phyloP scores from a whole-genome alignment of 2,797 vertebrate genomes.

The Characodon lateralis region DNA sequence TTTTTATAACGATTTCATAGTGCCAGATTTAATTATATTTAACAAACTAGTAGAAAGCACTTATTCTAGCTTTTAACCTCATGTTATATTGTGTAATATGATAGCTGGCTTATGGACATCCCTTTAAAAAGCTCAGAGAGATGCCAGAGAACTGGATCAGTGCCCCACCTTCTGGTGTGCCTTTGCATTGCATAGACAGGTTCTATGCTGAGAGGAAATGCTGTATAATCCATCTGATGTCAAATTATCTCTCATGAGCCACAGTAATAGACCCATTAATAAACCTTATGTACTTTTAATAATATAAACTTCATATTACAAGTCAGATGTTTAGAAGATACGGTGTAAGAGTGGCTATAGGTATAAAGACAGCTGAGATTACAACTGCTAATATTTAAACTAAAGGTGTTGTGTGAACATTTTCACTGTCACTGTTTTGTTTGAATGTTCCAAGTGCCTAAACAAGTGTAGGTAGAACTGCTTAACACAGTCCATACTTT shows the following conservation, averaged over 20 bases:
- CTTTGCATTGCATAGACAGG: slow-evolving; percentile 70
- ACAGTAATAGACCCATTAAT: slow-evolving; percentile 9
- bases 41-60: slow-evolving; percentile 59
- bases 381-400: slow-evolving; percentile 40
- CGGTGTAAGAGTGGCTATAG: slow-evolving; percentile 19
- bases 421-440: slow-evolving; percentile 69
- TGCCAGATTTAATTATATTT: slow-evolving; percentile 67
- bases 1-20: slow-evolving; percentile 54
- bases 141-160: slow-evolving; percentile 58
- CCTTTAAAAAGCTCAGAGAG: slow-evolving; percentile 45
- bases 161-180: slow-evolving; percentile 79
- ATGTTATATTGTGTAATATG: slow-evolving; percentile 22
- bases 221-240: slow-evolving; percentile 29
- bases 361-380: slow-evolving; percentile 28
- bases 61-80: slow-evolving; percentile 60
- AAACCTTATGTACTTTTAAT: slow-evolving; percentile 28
- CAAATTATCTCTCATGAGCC: not conserved
- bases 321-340: not conserved
- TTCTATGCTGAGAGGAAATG: slow-evolving; percentile 39
- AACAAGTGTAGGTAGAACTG: slow-evolving; percentile 29
- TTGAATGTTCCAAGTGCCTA: slow-evolving; percentile 84
- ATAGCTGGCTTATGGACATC: slow-evolving; percentile 30
- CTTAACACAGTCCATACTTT: slow-evolving; percentile 1
- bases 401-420: slow-evolving; percentile 48
- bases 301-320: slow-evolving; percentile 19